A percentile compares a stretch with the other conserved stretches of the same genome.
Evolutionary conservation across 1,140 invertebrate species (phyloP).

Genomic region (Zaprionus taronus): DNA sequence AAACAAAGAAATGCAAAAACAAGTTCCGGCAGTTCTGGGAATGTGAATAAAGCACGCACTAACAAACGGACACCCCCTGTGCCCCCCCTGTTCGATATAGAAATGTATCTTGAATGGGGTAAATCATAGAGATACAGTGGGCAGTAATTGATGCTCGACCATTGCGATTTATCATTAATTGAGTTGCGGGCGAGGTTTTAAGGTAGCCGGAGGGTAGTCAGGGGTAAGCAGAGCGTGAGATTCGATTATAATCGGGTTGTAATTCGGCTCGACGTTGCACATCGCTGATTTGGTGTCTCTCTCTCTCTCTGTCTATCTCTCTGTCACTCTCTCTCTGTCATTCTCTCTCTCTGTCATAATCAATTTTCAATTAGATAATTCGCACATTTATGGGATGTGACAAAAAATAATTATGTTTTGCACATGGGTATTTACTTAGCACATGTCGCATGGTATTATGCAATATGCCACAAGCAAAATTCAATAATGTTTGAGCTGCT

Average conservation of each 20-base stretch:
- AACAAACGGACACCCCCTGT: neutral
- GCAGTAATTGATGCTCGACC: neutral
- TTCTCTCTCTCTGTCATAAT: neutral
- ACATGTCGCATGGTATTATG: slow-evolving; percentile 16
- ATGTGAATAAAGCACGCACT: neutral
- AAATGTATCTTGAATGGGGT: neutral
- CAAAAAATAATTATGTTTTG: slow-evolving; percentile 15
- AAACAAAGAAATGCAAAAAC: neutral
- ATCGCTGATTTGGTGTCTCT: too few relatives aligned
- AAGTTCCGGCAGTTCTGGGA: neutral
- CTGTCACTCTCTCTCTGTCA: neutral
- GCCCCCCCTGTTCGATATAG: too few relatives aligned
- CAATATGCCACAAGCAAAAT: slow-evolving; percentile 16
- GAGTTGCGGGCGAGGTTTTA: neutral
- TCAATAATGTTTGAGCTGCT: neutral
- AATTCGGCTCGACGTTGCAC: neutral
- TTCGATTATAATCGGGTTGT: slow-evolving; percentile 1
- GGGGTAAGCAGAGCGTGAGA: neutral
- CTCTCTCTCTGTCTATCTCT: neutral
- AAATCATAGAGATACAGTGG: neutral
- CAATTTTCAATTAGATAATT: slow-evolving; percentile 21
- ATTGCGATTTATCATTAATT: slow-evolving; percentile 6
- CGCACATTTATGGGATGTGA: slow-evolving; percentile 23
- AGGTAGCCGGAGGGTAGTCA: neutral
- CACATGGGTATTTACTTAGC: slow-evolving; percentile 20